phyloP scores from a whole-genome alignment of 2,888 invertebrate genomes.

The Sesamia inferens region DNA sequence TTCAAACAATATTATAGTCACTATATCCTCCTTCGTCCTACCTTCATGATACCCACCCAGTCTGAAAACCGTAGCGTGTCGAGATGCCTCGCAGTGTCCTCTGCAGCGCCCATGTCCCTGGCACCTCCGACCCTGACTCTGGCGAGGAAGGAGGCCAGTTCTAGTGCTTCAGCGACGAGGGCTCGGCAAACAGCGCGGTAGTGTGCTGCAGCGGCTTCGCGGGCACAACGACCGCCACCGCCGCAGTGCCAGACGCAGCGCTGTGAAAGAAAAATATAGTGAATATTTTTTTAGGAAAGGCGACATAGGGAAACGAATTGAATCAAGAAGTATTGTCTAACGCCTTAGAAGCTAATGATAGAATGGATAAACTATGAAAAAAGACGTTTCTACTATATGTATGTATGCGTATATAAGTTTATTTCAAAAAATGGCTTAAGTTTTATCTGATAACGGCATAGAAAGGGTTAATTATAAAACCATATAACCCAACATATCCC shows the following conservation, averaged over 20 bases:
- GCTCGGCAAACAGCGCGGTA: slow-evolving; percentile 98
- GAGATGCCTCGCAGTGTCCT: slow-evolving; percentile 92
- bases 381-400: not conserved
- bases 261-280: slow-evolving; percentile 65
- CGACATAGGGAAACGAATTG: not conserved
- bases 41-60: slow-evolving; percentile 93
- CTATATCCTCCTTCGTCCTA: slow-evolving; percentile 23
- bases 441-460: too few species aligned
- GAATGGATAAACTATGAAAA: not conserved
- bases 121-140: slow-evolving; percentile 93
- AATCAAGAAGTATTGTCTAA: not conserved
- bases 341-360: not conserved
- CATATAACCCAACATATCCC: too few species aligned
- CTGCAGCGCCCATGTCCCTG: slow-evolving; percentile 91
- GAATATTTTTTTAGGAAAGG: not conserved
- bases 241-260: slow-evolving; percentile 88
- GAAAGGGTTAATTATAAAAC: too few species aligned
- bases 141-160: slow-evolving; percentile 96
- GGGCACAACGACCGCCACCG: slow-evolving; percentile 82
- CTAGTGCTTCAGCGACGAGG: slow-evolving; percentile 96
- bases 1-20: slow-evolving; percentile 17
- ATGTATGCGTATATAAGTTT: too few species aligned
- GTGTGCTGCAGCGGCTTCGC: slow-evolving; percentile 93
- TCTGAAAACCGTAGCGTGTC: slow-evolving; percentile 96
- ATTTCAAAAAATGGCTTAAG: too few species aligned